A percentile compares a stretch with the other conserved stretches of the same genome.
phyloP scores from a whole-genome alignment of 2,797 vertebrate species.

The Pogoniulus pusillus region DNA sequence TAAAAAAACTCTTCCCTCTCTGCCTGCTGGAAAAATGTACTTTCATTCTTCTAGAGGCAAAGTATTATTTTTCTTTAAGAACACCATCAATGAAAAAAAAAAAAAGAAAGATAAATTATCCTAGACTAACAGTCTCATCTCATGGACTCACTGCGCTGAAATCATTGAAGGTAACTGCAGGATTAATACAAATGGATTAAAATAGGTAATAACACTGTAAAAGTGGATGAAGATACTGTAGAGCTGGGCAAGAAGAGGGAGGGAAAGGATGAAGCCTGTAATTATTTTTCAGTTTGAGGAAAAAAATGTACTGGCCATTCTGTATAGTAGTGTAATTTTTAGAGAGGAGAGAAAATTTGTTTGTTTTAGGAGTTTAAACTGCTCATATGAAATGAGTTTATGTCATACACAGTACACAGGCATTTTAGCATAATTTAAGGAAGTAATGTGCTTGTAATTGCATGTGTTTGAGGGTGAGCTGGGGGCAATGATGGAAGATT shows the following conservation, averaged over 20 bases:
- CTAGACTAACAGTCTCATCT: background rate
- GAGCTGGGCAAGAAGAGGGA: background rate
- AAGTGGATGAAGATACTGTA: background rate
- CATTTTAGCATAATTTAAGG: background rate
- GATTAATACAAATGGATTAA: slow-evolving; percentile 43
- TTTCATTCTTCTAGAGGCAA: slow-evolving; percentile 1
- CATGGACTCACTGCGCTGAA: background rate
- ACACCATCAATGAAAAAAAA: background rate
- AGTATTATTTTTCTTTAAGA: slow-evolving; percentile 28
- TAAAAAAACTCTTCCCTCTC: background rate
- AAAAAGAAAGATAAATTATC: slow-evolving; percentile 13
- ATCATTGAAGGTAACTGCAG: background rate
- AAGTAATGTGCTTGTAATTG: background rate
- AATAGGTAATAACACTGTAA: background rate
- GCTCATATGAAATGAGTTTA: background rate
- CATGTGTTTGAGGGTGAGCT: background rate
- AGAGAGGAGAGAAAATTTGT: background rate
- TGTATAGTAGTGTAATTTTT: background rate
- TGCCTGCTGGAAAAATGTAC: slow-evolving; percentile 3
- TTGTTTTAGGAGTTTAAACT: background rate
- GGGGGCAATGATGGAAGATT: fast-evolving
- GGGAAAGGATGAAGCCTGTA: background rate
- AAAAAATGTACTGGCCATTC: background rate
- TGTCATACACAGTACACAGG: background rate
- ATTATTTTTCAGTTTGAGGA: slow-evolving; percentile 8